phyloP scores from a whole-genome alignment of 2,888 invertebrate species.

The Macropis europaea region DNA sequence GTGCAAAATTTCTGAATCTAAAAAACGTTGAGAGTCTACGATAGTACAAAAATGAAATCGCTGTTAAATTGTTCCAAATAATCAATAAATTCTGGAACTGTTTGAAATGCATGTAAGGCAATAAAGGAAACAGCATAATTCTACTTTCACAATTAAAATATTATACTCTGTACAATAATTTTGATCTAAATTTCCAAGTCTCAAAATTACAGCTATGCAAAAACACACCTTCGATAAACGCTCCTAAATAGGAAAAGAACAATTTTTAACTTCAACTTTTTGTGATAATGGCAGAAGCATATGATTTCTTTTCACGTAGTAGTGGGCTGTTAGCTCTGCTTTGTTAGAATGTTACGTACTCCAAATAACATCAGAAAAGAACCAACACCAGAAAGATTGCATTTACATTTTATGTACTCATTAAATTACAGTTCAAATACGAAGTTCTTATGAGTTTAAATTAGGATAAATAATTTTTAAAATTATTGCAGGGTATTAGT shows the following conservation, averaged over 20 bases:
- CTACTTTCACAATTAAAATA: conserved; percentile 46
- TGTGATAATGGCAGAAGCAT: conserved; percentile 61
- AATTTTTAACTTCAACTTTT: conserved; percentile 46
- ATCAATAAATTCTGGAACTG: conserved; percentile 48
- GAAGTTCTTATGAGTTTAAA: conserved; percentile 60
- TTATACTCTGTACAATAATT: conserved; percentile 36
- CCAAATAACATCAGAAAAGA: conserved; percentile 73
- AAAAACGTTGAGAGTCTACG: conserved; percentile 49
- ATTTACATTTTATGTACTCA: conserved; percentile 52
- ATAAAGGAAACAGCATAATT: conserved; percentile 36
- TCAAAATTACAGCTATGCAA: conserved; percentile 52
- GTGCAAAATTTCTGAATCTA: conserved; percentile 59
- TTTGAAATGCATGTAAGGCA: conserved; percentile 50
- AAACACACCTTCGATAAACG: conserved; percentile 46
- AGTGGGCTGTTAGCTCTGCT: conserved; percentile 73
- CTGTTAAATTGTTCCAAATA: conserved; percentile 50
- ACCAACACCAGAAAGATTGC: conserved; percentile 76
- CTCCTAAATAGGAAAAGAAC: conserved; percentile 40
- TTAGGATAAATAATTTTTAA: conserved; percentile 63
- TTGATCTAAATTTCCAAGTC: conserved; percentile 25
- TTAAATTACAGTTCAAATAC: conserved; percentile 56
- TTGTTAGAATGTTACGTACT: conserved; percentile 76
- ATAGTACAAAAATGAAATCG: conserved; percentile 58
- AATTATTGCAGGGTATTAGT: conserved; percentile 43
- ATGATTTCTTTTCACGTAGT: conserved; percentile 58